phyloP scores from a whole-genome alignment of 2,797 vertebrate genomes.

The Leontopithecus rosalia region DNA sequence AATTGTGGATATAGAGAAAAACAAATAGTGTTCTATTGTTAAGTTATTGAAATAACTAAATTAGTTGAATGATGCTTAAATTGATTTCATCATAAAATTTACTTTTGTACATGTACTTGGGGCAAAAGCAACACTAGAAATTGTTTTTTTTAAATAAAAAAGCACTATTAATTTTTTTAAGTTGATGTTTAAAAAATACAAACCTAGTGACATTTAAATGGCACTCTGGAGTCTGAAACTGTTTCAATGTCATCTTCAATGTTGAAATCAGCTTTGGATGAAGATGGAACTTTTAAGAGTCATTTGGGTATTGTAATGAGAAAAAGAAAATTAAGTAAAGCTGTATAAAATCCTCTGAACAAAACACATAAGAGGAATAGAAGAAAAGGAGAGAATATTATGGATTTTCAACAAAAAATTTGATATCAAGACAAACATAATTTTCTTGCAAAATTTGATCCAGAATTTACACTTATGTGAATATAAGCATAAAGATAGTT shows the following conservation, averaged over 20 bases:
- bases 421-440: not conserved
- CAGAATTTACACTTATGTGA: not conserved
- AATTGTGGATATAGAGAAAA: not conserved
- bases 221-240: not conserved
- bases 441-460: not conserved
- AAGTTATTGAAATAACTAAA: not conserved
- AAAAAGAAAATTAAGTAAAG: not conserved
- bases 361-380: not conserved
- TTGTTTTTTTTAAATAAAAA: not conserved
- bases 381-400: not conserved
- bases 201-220: not conserved
- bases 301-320: constrained; percentile 16
- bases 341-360: constrained; percentile 30
- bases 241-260: constrained; percentile 2
- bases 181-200: not conserved
- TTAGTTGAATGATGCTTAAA: not conserved
- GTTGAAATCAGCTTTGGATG: not conserved
- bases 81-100: not conserved
- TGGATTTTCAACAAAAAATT: not conserved
- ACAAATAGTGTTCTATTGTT: not conserved
- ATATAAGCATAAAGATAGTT: not conserved
- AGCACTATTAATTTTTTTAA: not conserved
- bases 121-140: not conserved
- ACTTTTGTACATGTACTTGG: not conserved
- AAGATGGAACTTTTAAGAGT: constrained; percentile 18